Percentiles rank a stretch among this genome's conserved stretches.
phyloP scores from a whole-genome alignment of 1,140 invertebrate genomes.

The Bombus polaris region DNA sequence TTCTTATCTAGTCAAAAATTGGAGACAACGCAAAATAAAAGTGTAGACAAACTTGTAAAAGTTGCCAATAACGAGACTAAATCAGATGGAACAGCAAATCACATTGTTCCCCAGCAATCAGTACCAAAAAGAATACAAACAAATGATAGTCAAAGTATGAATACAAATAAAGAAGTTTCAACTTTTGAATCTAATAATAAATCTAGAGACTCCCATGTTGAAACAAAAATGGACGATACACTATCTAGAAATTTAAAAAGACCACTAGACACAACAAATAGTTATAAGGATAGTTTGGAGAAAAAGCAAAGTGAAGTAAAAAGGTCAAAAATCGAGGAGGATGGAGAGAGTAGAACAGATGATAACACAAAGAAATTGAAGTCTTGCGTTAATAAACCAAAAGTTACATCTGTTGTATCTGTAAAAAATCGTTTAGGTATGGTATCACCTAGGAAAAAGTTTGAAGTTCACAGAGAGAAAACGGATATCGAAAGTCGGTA shows the following conservation, averaged over 20 bases:
- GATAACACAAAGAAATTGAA: conserved; percentile 69
- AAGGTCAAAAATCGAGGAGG: conserved; percentile 50
- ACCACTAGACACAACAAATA: conserved; percentile 26
- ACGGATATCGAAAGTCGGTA: conserved; percentile 52
- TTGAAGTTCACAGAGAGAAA: conserved; percentile 65
- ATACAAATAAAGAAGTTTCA: background rate
- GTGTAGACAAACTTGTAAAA: conserved; percentile 36
- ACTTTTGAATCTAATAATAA: conserved; percentile 14
- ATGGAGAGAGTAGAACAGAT: conserved; percentile 46
- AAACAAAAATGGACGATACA: conserved; percentile 9
- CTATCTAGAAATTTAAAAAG: conserved; percentile 49
- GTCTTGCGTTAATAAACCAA: conserved; percentile 77
- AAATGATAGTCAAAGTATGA: conserved; percentile 15
- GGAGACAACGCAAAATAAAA: conserved; percentile 28
- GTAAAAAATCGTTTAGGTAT: conserved; percentile 76
- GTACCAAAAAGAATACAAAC: conserved; percentile 46
- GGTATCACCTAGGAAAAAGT: conserved; percentile 70
- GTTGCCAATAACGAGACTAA: conserved; percentile 9
- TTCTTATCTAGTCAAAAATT: conserved; percentile 51
- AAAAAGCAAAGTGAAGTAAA: conserved; percentile 57
- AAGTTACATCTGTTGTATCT: conserved; percentile 78
- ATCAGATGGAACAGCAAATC: background rate
- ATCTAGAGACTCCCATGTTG: background rate
- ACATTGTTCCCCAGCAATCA: conserved; percentile 27
- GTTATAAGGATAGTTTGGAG: conserved; percentile 26